Evolutionary conservation across 2,797 vertebrate genomes (phyloP), one percentile per base, ranked within the genome.

Genomic region (Falco rusticolus): DNA sequence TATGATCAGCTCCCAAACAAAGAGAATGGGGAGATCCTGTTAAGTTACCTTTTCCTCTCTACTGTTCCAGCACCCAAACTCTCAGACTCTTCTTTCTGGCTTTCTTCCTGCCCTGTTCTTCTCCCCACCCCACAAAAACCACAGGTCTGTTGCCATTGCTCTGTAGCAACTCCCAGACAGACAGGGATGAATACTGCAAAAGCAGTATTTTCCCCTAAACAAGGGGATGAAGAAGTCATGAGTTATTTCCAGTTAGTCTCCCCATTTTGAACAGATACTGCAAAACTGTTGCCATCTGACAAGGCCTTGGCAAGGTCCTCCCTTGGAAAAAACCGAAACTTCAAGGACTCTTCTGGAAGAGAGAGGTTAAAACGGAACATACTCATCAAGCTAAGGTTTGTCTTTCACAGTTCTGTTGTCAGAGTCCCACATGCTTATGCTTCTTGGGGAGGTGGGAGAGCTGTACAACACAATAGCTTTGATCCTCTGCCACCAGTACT

Each of bases 161-260:
- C 57, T 65, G 72, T 47, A 80, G 70, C 34, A 84, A 20, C 29
- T 66, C 74, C 37, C 47, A 77, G 59, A 53, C 8, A 41, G 28
- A 78, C 24, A 50, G 24, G 15, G 50, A 63, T 39, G 24, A 92
- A 50, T 21, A 59, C 33, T 43, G 34, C 22, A 87, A 76, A 60
- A 85, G 50, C 25, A 92, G 37, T 3, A 15, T 33, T 66, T 82
- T 87, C 29, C 57, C 45, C 64, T 79, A 63, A 65, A 57, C 60
- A 59, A 83, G 18, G 54, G 3, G 37, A 87, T 65, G n/a, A 93
- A 89, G 41, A 34, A 87, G 18, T 45, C 26, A 76, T 17, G 11
- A 66, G 25, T 77, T 84, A 88, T 60, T 96, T 95, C 79, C 93
- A 90, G 56, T 94, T 74, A 83, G 24, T 21, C 31, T 50, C 19